These are phyloP conservation scores for Odiellus spinosus DNA, from an alignment of 2,888 invertebrate genomes.

Conservation along the genomic window DNA sequence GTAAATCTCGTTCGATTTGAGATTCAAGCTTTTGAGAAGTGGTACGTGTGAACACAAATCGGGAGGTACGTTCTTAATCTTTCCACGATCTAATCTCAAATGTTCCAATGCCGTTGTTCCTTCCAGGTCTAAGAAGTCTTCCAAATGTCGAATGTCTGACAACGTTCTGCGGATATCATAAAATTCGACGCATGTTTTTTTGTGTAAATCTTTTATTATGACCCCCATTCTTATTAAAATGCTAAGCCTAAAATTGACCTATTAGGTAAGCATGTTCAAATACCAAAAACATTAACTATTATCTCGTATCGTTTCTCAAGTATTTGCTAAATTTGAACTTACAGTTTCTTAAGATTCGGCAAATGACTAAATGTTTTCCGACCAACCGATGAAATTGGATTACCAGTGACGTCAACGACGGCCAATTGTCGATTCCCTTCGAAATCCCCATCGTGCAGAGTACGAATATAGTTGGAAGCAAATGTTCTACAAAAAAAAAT, in stretches of 20 bases:
- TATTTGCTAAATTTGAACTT: no score
- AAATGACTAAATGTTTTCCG: constrained; percentile 54
- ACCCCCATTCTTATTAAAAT: no score
- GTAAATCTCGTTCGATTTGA: no score
- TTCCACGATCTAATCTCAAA: constrained; percentile 65
- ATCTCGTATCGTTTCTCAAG: not conserved
- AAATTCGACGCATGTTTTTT: no score
- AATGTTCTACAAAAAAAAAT: constrained; percentile 44
- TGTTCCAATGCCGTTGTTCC: constrained; percentile 60
- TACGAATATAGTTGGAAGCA: constrained; percentile 63
- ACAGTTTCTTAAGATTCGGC: constrained; percentile 61
- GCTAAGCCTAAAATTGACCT: no score
- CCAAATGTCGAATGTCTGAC: constrained; percentile 65
- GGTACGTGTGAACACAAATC: constrained; percentile 61
- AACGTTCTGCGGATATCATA: constrained; percentile 56
- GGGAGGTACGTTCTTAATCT: constrained; percentile 50
- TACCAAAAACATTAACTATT: not conserved
- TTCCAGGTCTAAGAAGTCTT: constrained; percentile 66
- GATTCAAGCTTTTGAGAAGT: constrained; percentile 55
- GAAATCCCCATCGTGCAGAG: constrained; percentile 52
- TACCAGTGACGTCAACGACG: constrained; percentile 64
- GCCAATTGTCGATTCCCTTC: constrained; percentile 49
- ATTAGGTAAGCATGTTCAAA: no score
- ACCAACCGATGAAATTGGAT: constrained; percentile 56
- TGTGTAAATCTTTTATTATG: no score